These are phyloP conservation scores for Melolontha melolontha DNA, from an alignment of 2,888 invertebrate genomes.

Conservation along the genomic window DNA sequence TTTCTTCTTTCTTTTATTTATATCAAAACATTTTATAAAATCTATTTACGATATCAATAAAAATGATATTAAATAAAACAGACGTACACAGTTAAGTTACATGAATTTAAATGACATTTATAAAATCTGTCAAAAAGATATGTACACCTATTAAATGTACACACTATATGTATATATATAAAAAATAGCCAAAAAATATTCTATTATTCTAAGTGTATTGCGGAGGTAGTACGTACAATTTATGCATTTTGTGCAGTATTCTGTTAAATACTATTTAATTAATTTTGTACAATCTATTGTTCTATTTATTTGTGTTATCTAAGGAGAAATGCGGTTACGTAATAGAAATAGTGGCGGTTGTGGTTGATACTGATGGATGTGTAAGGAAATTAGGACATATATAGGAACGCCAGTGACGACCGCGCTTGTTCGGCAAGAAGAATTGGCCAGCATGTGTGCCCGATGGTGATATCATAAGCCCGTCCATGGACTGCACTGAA, in stretches of 20 bases:
- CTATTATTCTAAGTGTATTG: slow-evolving; percentile 53
- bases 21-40: slow-evolving; percentile 15
- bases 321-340: slow-evolving; percentile 64
- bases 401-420: slow-evolving; percentile 65
- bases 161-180: slow-evolving; percentile 39
- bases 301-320: slow-evolving; percentile 42
- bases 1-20: background rate
- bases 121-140: slow-evolving; percentile 6
- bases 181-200: slow-evolving; percentile 50
- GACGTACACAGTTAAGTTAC: background rate
- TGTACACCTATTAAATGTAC: slow-evolving; percentile 15
- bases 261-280: background rate
- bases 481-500: slow-evolving; percentile 65
- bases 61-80: slow-evolving; percentile 6
- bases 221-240: slow-evolving; percentile 54
- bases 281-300: background rate
- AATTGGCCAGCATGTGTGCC: slow-evolving; percentile 62
- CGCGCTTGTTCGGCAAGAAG: slow-evolving; percentile 67
- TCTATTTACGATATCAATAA: slow-evolving; percentile 9
- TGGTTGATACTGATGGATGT: slow-evolving; percentile 14
- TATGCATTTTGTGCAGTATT: slow-evolving; percentile 28
- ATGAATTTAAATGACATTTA: slow-evolving; percentile 10
- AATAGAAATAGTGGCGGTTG: slow-evolving; percentile 64
- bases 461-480: slow-evolving; percentile 55
- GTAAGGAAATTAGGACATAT: slow-evolving; percentile 37